Evolutionary conservation across 2,888 invertebrate species (phyloP).

Genomic region (Hypsopygia costalis): DNA sequence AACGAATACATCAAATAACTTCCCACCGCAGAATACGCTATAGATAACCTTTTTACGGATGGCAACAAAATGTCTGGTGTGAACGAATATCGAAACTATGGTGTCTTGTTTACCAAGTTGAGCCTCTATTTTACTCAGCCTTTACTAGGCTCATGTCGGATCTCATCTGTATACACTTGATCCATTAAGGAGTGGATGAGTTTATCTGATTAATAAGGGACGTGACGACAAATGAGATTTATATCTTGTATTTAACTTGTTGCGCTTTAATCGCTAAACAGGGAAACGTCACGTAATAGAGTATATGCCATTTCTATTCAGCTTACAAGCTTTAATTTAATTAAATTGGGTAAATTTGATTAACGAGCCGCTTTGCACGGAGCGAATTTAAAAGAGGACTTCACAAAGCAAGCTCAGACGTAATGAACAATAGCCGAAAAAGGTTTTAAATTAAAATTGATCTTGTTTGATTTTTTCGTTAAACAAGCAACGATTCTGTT

Average conservation of each 20-base stretch:
- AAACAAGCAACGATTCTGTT: too few relatives aligned
- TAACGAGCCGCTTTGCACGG: conserved; percentile 18
- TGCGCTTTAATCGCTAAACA: background rate
- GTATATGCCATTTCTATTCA: conserved; percentile 10
- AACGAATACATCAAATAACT: background rate
- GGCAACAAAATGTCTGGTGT: background rate
- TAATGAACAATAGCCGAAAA: conserved; percentile 28
- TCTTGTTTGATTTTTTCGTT: conserved; percentile 19
- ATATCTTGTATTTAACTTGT: background rate
- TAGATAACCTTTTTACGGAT: background rate
- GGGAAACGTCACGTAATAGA: background rate
- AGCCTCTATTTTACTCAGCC: background rate
- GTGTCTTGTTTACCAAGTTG: background rate
- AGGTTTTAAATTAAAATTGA: conserved; percentile 30
- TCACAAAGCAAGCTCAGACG: conserved; percentile 24
- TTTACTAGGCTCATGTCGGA: background rate
- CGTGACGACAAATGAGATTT: background rate
- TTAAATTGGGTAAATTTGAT: conserved; percentile 30
- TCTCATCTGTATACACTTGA: background rate
- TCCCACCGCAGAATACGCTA: background rate
- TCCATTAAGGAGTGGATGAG: background rate
- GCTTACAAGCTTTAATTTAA: conserved; percentile 28
- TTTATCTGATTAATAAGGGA: background rate
- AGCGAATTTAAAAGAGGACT: conserved; percentile 27
- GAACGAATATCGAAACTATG: background rate